Evolutionary conservation across 1,140 invertebrate species (phyloP).

Genomic region (Caenorhabditis inopinata): DNA sequence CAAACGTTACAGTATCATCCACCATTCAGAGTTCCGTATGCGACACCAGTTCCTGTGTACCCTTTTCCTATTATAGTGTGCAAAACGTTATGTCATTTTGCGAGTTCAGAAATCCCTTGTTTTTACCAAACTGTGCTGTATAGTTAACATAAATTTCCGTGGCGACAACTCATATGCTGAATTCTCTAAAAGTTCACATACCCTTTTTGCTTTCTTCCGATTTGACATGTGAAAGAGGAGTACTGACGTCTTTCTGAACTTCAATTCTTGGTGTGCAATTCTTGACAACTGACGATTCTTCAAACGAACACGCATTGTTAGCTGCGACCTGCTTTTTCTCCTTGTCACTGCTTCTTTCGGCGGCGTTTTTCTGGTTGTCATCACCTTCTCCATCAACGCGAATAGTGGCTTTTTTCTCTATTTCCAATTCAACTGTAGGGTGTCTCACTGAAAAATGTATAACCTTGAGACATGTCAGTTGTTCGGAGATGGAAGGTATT

Average conservation of each 20-base stretch:
- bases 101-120: too few relatives aligned
- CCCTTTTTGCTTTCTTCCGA: not conserved
- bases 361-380: not conserved
- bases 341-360: not conserved
- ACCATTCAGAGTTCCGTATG: too few relatives aligned
- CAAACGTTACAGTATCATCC: too few relatives aligned
- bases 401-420: not conserved
- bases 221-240: not conserved
- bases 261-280: not conserved
- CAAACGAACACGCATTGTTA: not conserved
- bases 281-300: not conserved
- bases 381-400: not conserved
- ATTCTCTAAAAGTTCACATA: constrained; percentile 3
- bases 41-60: too few relatives aligned
- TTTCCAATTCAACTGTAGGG: not conserved
- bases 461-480: not conserved
- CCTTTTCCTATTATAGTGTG: too few relatives aligned
- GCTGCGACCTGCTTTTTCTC: not conserved
- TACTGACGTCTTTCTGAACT: not conserved
- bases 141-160: too few relatives aligned
- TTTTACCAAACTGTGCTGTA: too few relatives aligned
- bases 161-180: too few relatives aligned
- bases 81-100: too few relatives aligned
- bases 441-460: constrained; percentile 11
- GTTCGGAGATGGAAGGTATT: not conserved